Evolutionary conservation across 1,140 invertebrate genomes (phyloP).

Genomic region (Bombus affinis): DNA sequence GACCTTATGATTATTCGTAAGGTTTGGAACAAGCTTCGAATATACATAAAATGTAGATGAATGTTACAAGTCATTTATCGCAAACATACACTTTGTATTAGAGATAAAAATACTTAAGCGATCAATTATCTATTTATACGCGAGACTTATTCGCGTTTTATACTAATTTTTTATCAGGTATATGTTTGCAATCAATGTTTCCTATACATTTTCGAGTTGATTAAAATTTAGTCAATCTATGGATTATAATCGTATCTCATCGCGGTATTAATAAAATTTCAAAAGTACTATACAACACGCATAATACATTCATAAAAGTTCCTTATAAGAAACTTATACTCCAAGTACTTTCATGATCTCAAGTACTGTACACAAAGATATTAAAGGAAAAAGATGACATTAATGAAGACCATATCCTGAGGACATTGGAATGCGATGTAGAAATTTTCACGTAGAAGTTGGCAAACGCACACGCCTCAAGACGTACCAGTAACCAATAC

Average conservation of each 20-base stretch:
- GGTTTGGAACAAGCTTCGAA: neutral
- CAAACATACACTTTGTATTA: neutral
- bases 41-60: neutral
- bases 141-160: too few relatives aligned
- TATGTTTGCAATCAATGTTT: neutral
- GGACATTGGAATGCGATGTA: neutral
- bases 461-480: neutral
- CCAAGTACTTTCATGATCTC: too few relatives aligned
- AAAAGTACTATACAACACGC: too few relatives aligned
- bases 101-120: neutral
- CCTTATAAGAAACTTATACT: too few relatives aligned
- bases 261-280: neutral
- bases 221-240: neutral
- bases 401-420: neutral
- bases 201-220: neutral
- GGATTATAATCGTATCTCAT: neutral
- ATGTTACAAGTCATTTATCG: neutral
- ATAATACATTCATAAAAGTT: too few relatives aligned
- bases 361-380: too few relatives aligned
- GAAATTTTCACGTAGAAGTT: neutral
- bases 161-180: too few relatives aligned
- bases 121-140: too few relatives aligned
- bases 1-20: neutral
- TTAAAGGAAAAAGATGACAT: too few relatives aligned
- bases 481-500: neutral